Evolutionary conservation across 2,797 vertebrate species (phyloP).

Genomic region (Phalanger gymnotis): DNA sequence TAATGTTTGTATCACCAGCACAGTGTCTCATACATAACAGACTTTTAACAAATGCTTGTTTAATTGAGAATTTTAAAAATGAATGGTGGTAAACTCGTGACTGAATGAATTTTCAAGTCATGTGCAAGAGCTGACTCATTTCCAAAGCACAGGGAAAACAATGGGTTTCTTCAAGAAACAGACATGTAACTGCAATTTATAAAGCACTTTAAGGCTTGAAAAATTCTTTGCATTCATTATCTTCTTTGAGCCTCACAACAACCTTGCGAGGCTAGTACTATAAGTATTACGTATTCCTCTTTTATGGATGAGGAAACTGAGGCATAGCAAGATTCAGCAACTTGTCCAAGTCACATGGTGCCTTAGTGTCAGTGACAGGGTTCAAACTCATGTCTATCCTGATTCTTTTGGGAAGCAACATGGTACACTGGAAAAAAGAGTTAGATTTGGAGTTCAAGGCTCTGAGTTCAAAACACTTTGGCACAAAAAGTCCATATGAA

Average conservation of each 20-base stretch:
- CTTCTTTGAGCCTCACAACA: neutral
- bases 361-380: neutral
- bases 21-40: neutral
- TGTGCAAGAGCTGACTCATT: neutral
- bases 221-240: neutral
- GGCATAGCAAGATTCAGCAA: neutral
- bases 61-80: neutral
- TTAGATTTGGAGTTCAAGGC: too few species aligned
- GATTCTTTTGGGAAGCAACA: neutral
- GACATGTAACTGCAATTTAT: neutral
- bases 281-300: neutral
- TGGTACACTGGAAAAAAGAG: neutral
- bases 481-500: too few species aligned
- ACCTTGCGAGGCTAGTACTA: neutral
- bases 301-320: neutral
- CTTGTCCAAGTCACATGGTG: neutral
- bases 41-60: neutral
- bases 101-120: constrained; percentile 11
- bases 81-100: neutral
- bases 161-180: neutral
- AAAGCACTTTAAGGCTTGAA: neutral
- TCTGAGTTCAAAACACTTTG: neutral
- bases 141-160: neutral
- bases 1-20: constrained; percentile 5
- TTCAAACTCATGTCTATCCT: neutral